These are phyloP conservation scores for Idaea aversata DNA, from an alignment of 2,888 invertebrate genomes.

Conservation along the genomic window DNA sequence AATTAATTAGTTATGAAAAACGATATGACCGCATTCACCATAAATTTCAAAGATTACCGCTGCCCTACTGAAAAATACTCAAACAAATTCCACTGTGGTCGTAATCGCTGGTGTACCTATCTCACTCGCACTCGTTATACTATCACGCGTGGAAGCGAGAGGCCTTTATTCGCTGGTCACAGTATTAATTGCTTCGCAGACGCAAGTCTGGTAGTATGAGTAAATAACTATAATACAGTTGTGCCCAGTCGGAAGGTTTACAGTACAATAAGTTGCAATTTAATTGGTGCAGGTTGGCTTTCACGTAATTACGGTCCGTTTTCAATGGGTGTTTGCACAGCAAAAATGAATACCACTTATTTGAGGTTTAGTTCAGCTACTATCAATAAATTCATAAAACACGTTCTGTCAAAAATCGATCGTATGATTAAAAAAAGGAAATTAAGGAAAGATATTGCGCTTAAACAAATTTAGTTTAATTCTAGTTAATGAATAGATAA, in stretches of 20 bases:
- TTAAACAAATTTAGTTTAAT: too few species aligned
- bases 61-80: constrained; percentile 11
- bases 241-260: not conserved
- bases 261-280: not conserved
- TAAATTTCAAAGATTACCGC: constrained; percentile 29
- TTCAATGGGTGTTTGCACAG: not conserved
- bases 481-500: too few species aligned
- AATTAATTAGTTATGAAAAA: constrained; percentile 72
- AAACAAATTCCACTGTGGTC: not conserved
- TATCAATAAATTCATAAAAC: too few species aligned
- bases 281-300: constrained; percentile 2
- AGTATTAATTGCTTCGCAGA: not conserved
- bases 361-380: too few species aligned
- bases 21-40: constrained; percentile 49
- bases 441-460: too few species aligned
- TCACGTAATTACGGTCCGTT: constrained; percentile 4
- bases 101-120: not conserved
- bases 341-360: not conserved
- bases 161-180: not conserved
- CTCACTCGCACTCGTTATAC: not conserved
- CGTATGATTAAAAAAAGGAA: too few species aligned
- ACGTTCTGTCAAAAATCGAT: too few species aligned
- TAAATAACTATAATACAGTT: not conserved
- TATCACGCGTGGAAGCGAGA: not conserved
- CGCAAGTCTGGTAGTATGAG: not conserved